Evolutionary conservation across 2,888 invertebrate genomes (phyloP).

Genomic region (Prionchulus punctatus): DNA sequence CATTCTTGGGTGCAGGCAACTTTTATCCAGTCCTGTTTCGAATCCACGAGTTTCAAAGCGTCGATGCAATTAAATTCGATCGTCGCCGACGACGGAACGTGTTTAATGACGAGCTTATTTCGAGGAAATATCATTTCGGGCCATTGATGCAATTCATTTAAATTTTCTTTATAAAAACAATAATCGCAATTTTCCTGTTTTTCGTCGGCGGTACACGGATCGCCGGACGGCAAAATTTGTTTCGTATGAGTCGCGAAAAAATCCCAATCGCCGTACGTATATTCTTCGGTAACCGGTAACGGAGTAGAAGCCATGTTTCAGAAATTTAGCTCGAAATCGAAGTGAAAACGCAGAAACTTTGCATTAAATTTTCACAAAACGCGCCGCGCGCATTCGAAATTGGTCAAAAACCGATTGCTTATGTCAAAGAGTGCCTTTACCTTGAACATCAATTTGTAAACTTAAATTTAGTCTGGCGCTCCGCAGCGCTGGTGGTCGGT

Average conservation of each 20-base stretch:
- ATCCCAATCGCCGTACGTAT: background rate
- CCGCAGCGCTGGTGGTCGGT: no score
- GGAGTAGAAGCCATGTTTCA: no score
- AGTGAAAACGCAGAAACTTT: no score
- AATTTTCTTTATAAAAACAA: slow-evolving; percentile 22
- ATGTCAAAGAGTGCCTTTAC: no score
- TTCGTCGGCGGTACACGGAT: background rate
- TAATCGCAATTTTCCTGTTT: background rate
- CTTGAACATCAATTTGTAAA: no score
- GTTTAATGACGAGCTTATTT: slow-evolving; percentile 56
- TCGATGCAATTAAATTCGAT: slow-evolving; percentile 77
- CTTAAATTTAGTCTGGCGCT: no score
- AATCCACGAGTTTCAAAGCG: slow-evolving; percentile 54
- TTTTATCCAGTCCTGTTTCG: slow-evolving; percentile 43
- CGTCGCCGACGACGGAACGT: slow-evolving; percentile 36
- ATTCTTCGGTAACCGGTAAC: no score
- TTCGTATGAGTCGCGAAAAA: background rate
- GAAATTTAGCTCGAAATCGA: no score
- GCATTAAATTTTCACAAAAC: no score
- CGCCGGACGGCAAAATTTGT: background rate
- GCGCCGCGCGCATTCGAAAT: no score
- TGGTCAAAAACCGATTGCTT: no score
- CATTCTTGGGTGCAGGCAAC: slow-evolving; percentile 25
- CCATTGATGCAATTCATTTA: slow-evolving; percentile 57
- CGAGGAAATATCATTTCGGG: slow-evolving; percentile 98